Base-by-base conservation (phyloP, 2,113 vertebrate genomes). In the Coturnix japonica region DNA sequence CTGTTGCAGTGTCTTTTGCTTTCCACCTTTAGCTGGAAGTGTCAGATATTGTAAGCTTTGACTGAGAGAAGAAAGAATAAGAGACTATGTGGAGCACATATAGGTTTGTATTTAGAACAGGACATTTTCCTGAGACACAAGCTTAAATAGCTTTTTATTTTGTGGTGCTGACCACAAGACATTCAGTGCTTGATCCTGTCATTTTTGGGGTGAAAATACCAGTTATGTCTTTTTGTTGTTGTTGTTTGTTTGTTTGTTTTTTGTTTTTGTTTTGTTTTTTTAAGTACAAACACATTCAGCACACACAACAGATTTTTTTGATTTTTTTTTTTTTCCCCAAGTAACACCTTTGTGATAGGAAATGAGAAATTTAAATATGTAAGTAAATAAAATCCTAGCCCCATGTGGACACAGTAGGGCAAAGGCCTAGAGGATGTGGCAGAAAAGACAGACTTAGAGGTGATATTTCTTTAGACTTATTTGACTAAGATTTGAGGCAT, bases 21-120 rank as follows among this genome's bases (percentile, higher is more conserved):
- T 90, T 81, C 70, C 77, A 35, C 37, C n/a, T 66, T 81, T 53
- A 94, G 61, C 43, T 89, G 63, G n/a, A 92, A 86, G 84, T 47
- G n/a, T 72, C 35, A 69, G 65, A 86, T 86, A 26, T 71, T 33
- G 14, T 76, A 7, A 86, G 26, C 21, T n/a, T 19, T 71, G 7
- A 37, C 56, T 70, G 41, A 70, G 46, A 91, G n/a, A 82, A 91
- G 44, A 80, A 91, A 87, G 66, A 89, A n/a, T 71, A 70, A 23
- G 61, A 54, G 8, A 20, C 22, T 60, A 12, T 74, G 91, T 46
- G 41, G 66, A 84, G 9, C 5, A 3, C 23, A 37, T 25, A 18
- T 0, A 1, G 33, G 14, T 51, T 67, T 86, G 33, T 37, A 63
- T 57, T 77, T 94, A 91, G 72, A 85, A 82, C 64, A 82, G 28